Base-by-base conservation (phyloP, 2,797 vertebrate genomes). In the Otolemur crassicaudatus region DNA sequence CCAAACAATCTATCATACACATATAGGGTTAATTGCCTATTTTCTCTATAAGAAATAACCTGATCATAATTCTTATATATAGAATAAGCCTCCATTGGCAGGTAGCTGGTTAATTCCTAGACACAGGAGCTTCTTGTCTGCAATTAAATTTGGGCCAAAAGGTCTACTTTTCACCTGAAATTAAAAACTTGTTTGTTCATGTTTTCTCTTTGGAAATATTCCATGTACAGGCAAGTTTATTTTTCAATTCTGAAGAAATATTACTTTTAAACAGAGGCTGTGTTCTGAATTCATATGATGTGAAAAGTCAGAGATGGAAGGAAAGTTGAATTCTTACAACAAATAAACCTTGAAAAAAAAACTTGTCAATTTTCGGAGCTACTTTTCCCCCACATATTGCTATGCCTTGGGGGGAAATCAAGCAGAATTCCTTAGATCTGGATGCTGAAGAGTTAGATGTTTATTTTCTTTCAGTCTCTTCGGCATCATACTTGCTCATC, bases 61-160 rank as follows among this genome's bases (percentile, higher is more conserved):
- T n/a, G 3, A 65, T 94, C 69, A 91, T 77, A 93, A 94, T 95
- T 94, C 88, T n/a, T 61, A 1, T 87, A n/a, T 84, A 77, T 96
- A 86, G 92, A 96, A 75, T 73, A 73, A 96, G 56, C 13, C 37
- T 63, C 63, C 29, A 19, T 86, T 75, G 46, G 76, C 63, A 43
- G 37, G 34, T 89, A 73, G 61, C 75, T 94, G 73, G 93, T 87
- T 91, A 85, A 87, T 8, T 90, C 46, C 53, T 92, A 84, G 63
- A 81, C 12, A 70, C 49, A 34, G 87, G 93, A 98, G 95, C 95
- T 97, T 97, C 96, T 98, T 89, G 97, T 98, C 96, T 97, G 87
- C 97, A 98, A 98, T 97, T 97, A 98, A 97, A 95, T 97, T 98
- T 95, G 69, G 96, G 97, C 81, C 95, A 96, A 97, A 98, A 97